A percentile compares a stretch with the other conserved stretches of the same genome.
Conservation (phyloP, 2,113 vertebrate genomes). For the Chamaea fasciata region DNA sequence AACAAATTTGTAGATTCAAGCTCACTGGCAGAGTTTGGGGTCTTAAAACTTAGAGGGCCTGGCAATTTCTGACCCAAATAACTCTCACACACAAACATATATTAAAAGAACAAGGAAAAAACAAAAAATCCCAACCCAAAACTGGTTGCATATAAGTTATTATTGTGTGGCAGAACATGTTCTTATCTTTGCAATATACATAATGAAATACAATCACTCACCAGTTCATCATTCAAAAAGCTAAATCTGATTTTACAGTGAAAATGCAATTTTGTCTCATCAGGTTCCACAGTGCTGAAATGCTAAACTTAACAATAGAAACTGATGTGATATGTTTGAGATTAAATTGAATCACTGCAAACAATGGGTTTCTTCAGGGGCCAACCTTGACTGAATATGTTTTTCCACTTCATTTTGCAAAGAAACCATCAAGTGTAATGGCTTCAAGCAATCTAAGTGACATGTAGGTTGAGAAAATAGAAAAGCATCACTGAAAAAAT, state of each 20-base stretch:
- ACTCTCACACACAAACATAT: background rate
- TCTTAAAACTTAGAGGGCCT: background rate
- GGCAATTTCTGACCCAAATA: background rate
- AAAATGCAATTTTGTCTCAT: conserved; percentile 55
- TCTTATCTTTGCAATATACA: conserved; percentile 11
- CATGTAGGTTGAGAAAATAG: conserved; percentile 14
- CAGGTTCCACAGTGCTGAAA: conserved; percentile 26
- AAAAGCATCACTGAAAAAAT: background rate
- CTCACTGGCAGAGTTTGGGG: background rate
- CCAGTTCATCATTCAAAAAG: conserved; percentile 43
- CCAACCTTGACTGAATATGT: conserved; percentile 25
- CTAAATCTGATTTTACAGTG: conserved; percentile 49
- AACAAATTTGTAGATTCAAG: background rate
- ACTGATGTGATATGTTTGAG: conserved; percentile 15
- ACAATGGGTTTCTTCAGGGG: conserved; percentile 23
- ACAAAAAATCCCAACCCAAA: background rate
- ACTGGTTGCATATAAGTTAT: background rate
- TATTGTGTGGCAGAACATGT: background rate
- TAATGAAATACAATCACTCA: conserved; percentile 29
- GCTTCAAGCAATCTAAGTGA: conserved; percentile 16
- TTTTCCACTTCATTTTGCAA: conserved; percentile 57
- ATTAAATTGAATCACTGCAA: conserved; percentile 60
- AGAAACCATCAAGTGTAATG: conserved; percentile 46
- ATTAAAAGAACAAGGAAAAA: background rate
- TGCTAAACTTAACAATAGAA: conserved; percentile 39